Conservation (phyloP, 2,113 vertebrate genomes). For the Toxotes chatareus region DNA sequence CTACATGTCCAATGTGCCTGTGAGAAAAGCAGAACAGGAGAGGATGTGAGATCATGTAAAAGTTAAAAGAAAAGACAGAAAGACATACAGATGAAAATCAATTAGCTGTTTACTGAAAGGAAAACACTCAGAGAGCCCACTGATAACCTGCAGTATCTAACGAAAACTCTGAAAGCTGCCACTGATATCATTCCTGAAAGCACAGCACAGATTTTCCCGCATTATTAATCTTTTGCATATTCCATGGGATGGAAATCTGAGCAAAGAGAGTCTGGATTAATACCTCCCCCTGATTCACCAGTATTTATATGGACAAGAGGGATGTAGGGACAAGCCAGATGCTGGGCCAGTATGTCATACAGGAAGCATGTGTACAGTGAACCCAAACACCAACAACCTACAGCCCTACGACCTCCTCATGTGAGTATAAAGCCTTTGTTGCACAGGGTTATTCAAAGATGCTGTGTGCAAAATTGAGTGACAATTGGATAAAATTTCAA, state of each 20-base stretch:
- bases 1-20: slow-evolving; percentile 97
- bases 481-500: too few relatives aligned
- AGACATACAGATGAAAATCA: neutral
- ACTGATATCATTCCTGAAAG: slow-evolving; percentile 28
- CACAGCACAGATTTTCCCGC: slow-evolving; percentile 16
- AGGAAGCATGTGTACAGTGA: neutral
- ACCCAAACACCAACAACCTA: neutral
- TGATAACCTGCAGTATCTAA: neutral
- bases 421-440: too few relatives aligned
- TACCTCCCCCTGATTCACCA: slow-evolving; percentile 3
- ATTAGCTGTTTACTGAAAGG: neutral
- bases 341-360: neutral
- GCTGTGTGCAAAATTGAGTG: too few relatives aligned
- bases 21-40: neutral
- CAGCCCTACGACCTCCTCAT: too few relatives aligned
- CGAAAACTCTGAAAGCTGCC: neutral
- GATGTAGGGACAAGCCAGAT: neutral
- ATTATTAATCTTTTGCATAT: slow-evolving; percentile 20
- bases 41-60: neutral
- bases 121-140: neutral
- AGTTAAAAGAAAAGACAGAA: neutral
- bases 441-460: too few relatives aligned
- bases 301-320: neutral
- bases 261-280: slow-evolving; percentile 37
- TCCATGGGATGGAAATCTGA: slow-evolving; percentile 13